A percentile compares a stretch with the other conserved stretches of the same genome.
These are phyloP conservation scores for Chalcis sispes DNA, from an alignment of 2,888 invertebrate species.

Conservation along the genomic window DNA sequence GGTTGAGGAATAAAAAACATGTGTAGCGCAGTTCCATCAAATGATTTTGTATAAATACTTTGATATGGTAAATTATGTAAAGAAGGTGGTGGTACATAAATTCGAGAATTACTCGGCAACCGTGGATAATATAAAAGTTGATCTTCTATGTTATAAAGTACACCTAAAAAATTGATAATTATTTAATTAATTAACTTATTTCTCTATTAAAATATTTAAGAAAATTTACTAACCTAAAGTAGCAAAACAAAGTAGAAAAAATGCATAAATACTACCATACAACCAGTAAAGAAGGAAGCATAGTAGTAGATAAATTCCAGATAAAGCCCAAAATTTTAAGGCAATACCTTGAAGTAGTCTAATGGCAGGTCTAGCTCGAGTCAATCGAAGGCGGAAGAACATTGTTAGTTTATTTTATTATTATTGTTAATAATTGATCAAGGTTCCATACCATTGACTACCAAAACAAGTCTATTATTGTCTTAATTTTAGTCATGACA, in stretches of 20 bases:
- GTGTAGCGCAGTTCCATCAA: slow-evolving; percentile 87
- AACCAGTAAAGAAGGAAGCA: slow-evolving; percentile 89
- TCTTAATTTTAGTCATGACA: slow-evolving; percentile 24
- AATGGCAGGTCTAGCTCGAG: slow-evolving; percentile 72
- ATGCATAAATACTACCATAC: slow-evolving; percentile 86
- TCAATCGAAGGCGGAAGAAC: slow-evolving; percentile 68
- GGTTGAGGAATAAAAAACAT: slow-evolving; percentile 89
- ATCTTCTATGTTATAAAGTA: slow-evolving; percentile 92
- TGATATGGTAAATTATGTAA: slow-evolving; percentile 92
- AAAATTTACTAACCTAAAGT: slow-evolving; percentile 78
- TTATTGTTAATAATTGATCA: slow-evolving; percentile 7
- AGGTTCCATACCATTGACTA: slow-evolving; percentile 6
- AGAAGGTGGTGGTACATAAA: slow-evolving; percentile 91
- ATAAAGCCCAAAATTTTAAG: slow-evolving; percentile 87
- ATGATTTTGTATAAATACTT: slow-evolving; percentile 85
- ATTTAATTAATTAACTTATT: slow-evolving; percentile 27
- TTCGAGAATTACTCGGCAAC: slow-evolving; percentile 90
- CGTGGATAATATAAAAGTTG: slow-evolving; percentile 92
- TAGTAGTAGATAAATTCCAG: slow-evolving; percentile 84
- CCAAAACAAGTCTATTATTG: not conserved
- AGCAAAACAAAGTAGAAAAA: slow-evolving; percentile 83
- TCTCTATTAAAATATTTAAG: not conserved
- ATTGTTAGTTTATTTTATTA: slow-evolving; percentile 58
- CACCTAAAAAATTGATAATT: slow-evolving; percentile 77
- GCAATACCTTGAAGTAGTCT: slow-evolving; percentile 78